These are phyloP conservation scores for Mesorhabditis belari DNA, from an alignment of 2,888 invertebrate species.

Conservation along the genomic window DNA sequence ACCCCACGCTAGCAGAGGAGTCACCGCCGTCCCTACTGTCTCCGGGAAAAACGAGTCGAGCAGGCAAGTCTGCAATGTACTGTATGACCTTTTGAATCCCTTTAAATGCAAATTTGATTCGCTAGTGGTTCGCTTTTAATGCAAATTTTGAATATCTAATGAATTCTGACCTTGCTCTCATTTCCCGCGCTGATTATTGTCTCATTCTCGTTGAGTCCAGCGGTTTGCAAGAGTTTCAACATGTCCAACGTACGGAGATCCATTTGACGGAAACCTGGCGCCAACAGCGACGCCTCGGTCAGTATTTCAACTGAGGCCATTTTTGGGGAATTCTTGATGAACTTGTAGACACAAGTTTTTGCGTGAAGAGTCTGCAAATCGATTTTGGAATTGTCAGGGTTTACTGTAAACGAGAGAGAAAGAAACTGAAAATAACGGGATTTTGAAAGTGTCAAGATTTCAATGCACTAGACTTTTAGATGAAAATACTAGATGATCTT, in stretches of 20 bases:
- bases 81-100: too few relatives aligned
- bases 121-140: too few relatives aligned
- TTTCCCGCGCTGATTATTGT: not conserved
- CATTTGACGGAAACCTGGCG: not conserved
- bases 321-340: not conserved
- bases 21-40: not conserved
- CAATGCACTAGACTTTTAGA: too few relatives aligned
- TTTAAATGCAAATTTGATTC: too few relatives aligned
- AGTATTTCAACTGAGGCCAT: not conserved
- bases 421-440: too few relatives aligned
- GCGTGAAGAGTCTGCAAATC: too few relatives aligned
- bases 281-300: not conserved
- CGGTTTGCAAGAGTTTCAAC: not conserved
- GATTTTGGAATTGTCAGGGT: not conserved
- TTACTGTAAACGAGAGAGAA: not conserved
- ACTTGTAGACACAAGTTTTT: too few relatives aligned
- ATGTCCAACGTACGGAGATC: not conserved
- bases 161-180: not conserved
- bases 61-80: not conserved
- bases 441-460: too few relatives aligned
- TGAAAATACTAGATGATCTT: too few relatives aligned
- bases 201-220: not conserved
- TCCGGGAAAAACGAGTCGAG: not conserved
- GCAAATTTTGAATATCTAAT: too few relatives aligned
- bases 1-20: not conserved